Percentiles rank a stretch among this genome's conserved stretches.
phyloP scores from a whole-genome alignment of 2,113 vertebrate species.

The Asarcornis scutulata region DNA sequence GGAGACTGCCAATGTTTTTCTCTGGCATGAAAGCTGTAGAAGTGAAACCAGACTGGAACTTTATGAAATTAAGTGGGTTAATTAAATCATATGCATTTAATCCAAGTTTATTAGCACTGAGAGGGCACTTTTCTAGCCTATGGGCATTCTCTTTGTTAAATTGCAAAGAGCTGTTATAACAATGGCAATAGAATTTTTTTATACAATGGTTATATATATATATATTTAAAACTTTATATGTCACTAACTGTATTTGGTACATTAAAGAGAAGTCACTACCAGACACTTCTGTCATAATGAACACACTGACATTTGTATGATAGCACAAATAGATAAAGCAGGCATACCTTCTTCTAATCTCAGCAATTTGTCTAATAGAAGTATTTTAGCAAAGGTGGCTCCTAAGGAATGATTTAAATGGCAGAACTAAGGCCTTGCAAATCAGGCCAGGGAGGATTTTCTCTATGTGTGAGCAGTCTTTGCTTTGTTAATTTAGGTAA shows the following conservation, averaged over 20 bases:
- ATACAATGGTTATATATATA: not conserved
- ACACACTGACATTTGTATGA: not conserved
- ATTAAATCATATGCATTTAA: conserved; percentile 18
- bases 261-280: not conserved
- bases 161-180: not conserved
- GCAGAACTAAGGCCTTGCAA: not conserved
- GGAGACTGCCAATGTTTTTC: conserved; percentile 13
- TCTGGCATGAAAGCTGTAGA: not conserved
- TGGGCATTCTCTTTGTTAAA: not conserved
- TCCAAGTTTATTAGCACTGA: not conserved
- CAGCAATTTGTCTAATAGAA: not conserved
- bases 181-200: not conserved
- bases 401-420: not conserved
- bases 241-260: not conserved
- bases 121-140: conserved; percentile 5
- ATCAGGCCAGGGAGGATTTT: conserved; percentile 21
- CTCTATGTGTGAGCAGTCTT: not conserved
- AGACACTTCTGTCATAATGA: not conserved
- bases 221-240: not conserved
- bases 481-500: conserved; percentile 10
- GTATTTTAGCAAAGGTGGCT: not conserved
- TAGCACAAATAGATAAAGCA: not conserved
- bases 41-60: not conserved
- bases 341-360: not conserved
- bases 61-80: conserved; percentile 45